phyloP scores from a whole-genome alignment of 2,797 vertebrate genomes.

The Meda fulgida region DNA sequence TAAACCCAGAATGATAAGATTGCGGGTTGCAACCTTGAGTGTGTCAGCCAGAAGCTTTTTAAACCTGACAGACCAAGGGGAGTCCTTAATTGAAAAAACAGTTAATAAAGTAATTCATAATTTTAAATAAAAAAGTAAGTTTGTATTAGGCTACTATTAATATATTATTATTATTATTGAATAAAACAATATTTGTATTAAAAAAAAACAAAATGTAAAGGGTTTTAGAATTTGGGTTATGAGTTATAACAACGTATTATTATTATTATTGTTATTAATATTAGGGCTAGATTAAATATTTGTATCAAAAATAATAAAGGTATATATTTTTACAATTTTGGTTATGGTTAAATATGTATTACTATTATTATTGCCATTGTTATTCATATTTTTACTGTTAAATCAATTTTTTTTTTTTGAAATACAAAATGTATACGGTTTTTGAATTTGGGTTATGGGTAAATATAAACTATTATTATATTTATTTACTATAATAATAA shows the following conservation, averaged over 20 bases:
- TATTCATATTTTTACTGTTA: too few species aligned
- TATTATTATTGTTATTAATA: neutral
- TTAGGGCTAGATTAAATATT: too few species aligned
- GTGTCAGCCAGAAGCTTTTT: neutral
- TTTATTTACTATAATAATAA: too few species aligned
- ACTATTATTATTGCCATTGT: too few species aligned
- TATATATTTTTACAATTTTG: too few species aligned
- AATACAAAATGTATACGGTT: neutral
- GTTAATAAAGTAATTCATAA: neutral
- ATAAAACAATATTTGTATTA: neutral
- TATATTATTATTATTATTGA: neutral
- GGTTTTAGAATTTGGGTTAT: neutral
- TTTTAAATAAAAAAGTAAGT: neutral
- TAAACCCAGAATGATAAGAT: slow-evolving; percentile 14
- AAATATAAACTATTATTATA: too few species aligned
- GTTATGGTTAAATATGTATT: neutral
- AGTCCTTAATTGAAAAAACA: neutral
- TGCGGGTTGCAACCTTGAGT: neutral
- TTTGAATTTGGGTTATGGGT: too few species aligned
- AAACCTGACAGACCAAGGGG: neutral
- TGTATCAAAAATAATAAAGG: too few species aligned
- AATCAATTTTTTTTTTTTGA: too few species aligned
- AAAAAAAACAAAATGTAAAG: neutral
- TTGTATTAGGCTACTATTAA: neutral
- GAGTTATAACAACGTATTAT: neutral